Percentiles rank a stretch among this genome's conserved stretches.
These are phyloP conservation scores for Microctonus brassicae DNA, from an alignment of 2,888 invertebrate genomes.

Conservation along the genomic window DNA sequence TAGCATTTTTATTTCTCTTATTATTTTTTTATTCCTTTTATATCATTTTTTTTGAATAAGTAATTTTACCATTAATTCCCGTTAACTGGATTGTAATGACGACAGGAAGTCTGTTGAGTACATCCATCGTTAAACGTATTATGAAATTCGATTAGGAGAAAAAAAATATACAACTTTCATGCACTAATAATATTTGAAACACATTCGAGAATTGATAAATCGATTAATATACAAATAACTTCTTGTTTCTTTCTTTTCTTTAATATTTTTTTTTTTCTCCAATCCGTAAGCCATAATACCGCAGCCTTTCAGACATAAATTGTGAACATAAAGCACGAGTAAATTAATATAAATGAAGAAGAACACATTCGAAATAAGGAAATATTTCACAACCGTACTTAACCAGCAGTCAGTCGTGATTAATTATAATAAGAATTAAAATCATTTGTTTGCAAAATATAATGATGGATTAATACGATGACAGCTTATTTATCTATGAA, in stretches of 20 bases:
- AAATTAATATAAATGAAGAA: slow-evolving; percentile 23
- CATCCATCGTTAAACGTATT: not conserved
- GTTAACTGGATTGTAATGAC: slow-evolving; percentile 34
- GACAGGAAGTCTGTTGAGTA: not conserved
- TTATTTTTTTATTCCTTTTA: too few species aligned
- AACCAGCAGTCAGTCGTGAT: slow-evolving; percentile 64
- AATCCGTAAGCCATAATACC: slow-evolving; percentile 53
- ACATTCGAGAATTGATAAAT: too few species aligned
- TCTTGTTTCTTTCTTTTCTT: slow-evolving; percentile 21
- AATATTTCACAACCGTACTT: slow-evolving; percentile 62
- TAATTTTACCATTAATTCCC: slow-evolving; percentile 18
- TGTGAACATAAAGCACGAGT: slow-evolving; percentile 12
- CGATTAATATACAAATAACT: slow-evolving; percentile 40
- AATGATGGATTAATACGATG: slow-evolving; percentile 31
- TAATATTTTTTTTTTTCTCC: slow-evolving; percentile 39
- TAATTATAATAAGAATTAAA: slow-evolving; percentile 27
- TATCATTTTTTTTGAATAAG: slow-evolving; percentile 22
- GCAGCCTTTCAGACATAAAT: slow-evolving; percentile 41
- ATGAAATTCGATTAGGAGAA: not conserved
- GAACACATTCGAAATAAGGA: slow-evolving; percentile 43
- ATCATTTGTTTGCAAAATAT: slow-evolving; percentile 28
- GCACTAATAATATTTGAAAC: too few species aligned
- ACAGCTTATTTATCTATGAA: slow-evolving; percentile 36
- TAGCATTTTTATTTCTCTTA: too few species aligned
- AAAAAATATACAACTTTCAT: too few species aligned